Evolutionary conservation across 2,888 invertebrate genomes (phyloP).

Genomic region (Lysandra coridon): DNA sequence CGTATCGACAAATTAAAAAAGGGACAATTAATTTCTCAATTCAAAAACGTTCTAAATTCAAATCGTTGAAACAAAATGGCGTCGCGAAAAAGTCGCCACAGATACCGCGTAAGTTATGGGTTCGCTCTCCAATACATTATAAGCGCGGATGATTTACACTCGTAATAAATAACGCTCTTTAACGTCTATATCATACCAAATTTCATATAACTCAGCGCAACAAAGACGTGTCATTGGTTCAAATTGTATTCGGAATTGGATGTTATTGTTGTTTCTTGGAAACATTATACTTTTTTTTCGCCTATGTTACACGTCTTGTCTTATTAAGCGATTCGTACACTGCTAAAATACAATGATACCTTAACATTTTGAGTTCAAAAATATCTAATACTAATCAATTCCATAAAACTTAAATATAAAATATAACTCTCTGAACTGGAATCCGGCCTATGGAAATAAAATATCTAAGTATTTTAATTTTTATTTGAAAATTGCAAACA

Average conservation of each 20-base stretch:
- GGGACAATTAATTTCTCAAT: not conserved
- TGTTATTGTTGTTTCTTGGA: not conserved
- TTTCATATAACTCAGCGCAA: constrained; percentile 58
- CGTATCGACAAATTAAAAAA: not conserved
- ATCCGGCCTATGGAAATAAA: too few species aligned
- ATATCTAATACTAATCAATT: too few species aligned
- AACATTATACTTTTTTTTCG: not conserved
- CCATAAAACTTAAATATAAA: too few species aligned
- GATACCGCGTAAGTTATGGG: constrained; percentile 31
- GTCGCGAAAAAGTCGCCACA: constrained; percentile 19
- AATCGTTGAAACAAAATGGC: constrained; percentile 21
- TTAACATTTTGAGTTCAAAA: too few species aligned
- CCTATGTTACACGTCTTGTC: not conserved
- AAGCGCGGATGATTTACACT: constrained; percentile 60
- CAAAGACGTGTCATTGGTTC: constrained; percentile 52
- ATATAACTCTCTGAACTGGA: too few species aligned
- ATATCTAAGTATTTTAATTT: too few species aligned
- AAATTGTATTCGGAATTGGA: constrained; percentile 43
- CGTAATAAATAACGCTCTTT: constrained; percentile 61
- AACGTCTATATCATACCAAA: constrained; percentile 55
- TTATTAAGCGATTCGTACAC: not conserved
- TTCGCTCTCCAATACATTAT: constrained; percentile 58
- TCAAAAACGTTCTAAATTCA: constrained; percentile 14
- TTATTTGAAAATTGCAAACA: too few species aligned
- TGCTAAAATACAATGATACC: not conserved